Evolutionary conservation across 2,797 vertebrate genomes (phyloP).

Genomic region (Botia kubotai): DNA sequence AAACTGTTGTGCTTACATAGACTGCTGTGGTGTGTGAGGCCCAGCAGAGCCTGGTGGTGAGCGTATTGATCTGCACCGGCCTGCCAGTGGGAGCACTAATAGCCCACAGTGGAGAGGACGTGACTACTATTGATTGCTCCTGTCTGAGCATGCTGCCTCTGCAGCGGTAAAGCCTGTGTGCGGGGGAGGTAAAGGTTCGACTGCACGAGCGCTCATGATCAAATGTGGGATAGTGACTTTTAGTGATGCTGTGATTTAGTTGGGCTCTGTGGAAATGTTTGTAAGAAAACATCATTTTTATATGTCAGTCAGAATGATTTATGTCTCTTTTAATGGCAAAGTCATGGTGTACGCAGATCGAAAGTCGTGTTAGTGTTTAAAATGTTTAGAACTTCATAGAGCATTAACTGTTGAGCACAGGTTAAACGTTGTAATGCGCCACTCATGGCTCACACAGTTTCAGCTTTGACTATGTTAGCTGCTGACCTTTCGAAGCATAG

Average conservation of each 20-base stretch:
- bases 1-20: slow-evolving; percentile 10
- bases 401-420: neutral
- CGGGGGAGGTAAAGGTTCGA: neutral
- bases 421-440: neutral
- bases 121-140: slow-evolving; percentile 55
- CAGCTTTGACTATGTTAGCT: neutral
- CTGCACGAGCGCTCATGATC: slow-evolving; percentile 7
- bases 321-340: neutral
- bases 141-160: slow-evolving; percentile 38
- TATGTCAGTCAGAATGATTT: neutral
- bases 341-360: too few relatives aligned
- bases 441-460: neutral
- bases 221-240: neutral
- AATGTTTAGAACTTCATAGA: neutral
- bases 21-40: slow-evolving; percentile 39
- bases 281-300: neutral
- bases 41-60: slow-evolving; percentile 1
- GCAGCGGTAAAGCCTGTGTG: slow-evolving; percentile 29
- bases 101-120: slow-evolving; percentile 48
- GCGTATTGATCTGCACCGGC: slow-evolving; percentile 54
- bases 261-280: neutral
- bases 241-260: neutral
- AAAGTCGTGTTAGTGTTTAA: neutral
- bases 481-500: neutral
- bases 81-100: slow-evolving; percentile 53